Conservation (phyloP, 2,888 invertebrate genomes). For the Strigamia transsilvanica region DNA sequence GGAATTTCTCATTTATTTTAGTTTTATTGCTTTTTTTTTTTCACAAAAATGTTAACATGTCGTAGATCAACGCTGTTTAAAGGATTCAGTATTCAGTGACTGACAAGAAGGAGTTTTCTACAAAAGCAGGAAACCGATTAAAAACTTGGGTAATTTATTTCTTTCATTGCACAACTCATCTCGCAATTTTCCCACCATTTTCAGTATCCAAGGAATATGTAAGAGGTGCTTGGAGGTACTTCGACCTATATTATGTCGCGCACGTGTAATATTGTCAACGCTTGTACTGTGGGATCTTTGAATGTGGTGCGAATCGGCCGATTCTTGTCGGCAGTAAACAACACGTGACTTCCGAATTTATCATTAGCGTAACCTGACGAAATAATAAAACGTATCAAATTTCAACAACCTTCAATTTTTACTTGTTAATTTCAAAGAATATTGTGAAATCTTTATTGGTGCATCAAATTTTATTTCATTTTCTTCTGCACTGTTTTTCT, state of each 20-base stretch:
- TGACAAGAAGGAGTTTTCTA: slow-evolving; percentile 38
- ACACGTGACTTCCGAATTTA: slow-evolving; percentile 71
- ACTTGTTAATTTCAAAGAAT: no score
- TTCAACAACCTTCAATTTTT: no score
- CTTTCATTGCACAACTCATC: background rate
- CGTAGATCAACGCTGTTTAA: slow-evolving; percentile 36
- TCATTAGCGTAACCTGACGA: background rate
- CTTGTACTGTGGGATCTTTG: slow-evolving; percentile 53
- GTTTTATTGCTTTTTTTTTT: no score
- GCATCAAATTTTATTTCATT: background rate
- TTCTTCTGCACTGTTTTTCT: background rate
- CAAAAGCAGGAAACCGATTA: slow-evolving; percentile 32
- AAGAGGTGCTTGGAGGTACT: slow-evolving; percentile 55
- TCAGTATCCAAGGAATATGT: slow-evolving; percentile 54
- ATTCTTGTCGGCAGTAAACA: slow-evolving; percentile 85
- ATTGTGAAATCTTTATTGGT: no score
- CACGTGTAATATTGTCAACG: slow-evolving; percentile 55
- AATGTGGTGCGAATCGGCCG: slow-evolving; percentile 59
- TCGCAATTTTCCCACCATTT: slow-evolving; percentile 45
- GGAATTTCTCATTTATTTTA: no score
- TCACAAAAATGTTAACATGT: no score
- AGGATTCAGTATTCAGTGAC: slow-evolving; percentile 6
- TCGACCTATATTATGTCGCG: slow-evolving; percentile 23
- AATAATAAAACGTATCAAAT: background rate
- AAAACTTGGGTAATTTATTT: background rate